A percentile compares a stretch with the other conserved stretches of the same genome.
Evolutionary conservation across 2,888 invertebrate genomes (phyloP).

Genomic region (Mesopsocus fuscifrons): DNA sequence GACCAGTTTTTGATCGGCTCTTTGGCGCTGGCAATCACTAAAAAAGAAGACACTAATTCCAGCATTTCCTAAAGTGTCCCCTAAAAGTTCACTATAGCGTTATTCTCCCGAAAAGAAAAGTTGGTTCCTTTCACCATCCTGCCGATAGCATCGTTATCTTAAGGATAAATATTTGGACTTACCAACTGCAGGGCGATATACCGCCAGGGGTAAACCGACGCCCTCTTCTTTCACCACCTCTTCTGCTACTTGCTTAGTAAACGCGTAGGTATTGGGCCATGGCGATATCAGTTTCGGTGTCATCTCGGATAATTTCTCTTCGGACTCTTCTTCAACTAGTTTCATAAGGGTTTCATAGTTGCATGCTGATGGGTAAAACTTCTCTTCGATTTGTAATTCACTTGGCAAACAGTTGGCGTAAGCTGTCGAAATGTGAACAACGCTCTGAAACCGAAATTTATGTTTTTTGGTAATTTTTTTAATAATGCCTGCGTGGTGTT

Average conservation of each 20-base stretch:
- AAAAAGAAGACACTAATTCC: conserved; percentile 17
- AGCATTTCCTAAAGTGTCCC: too few relatives aligned
- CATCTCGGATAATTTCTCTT: conserved; percentile 22
- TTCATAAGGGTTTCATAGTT: conserved; percentile 22
- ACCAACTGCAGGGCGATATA: conserved; percentile 69
- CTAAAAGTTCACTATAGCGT: too few relatives aligned
- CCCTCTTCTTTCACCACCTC: conserved; percentile 38
- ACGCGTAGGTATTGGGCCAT: conserved; percentile 76
- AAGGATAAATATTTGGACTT: conserved; percentile 18
- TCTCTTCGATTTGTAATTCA: conserved; percentile 22
- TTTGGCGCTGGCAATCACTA: conserved; percentile 41
- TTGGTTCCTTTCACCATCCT: too few relatives aligned
- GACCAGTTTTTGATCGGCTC: conserved; percentile 73
- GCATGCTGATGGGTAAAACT: conserved; percentile 24
- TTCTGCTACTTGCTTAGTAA: conserved; percentile 71
- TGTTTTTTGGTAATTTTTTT: too few relatives aligned
- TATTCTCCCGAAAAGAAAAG: too few relatives aligned
- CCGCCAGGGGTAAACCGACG: conserved; percentile 44
- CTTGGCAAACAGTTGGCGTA: conserved; percentile 24
- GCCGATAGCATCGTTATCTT: neutral
- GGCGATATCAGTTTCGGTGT: conserved; percentile 21
- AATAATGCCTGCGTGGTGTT: too few relatives aligned
- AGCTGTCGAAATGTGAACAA: conserved; percentile 26
- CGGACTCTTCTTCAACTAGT: conserved; percentile 22
- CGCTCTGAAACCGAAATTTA: conserved; percentile 23